Percentiles rank a stretch among this genome's conserved stretches.
phyloP scores from a whole-genome alignment of 2,113 vertebrate species.

The Notothenia coriiceps region DNA sequence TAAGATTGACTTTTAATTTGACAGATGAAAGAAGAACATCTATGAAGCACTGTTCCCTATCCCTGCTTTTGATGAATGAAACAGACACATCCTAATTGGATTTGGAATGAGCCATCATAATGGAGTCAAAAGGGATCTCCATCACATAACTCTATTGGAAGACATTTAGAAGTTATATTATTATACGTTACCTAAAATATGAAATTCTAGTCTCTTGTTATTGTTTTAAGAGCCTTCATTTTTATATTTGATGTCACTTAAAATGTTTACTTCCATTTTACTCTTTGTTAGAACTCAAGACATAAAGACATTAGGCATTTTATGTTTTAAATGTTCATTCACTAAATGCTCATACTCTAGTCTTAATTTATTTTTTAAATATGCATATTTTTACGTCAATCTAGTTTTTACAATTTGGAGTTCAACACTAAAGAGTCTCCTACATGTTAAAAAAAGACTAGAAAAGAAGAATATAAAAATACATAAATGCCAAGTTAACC shows the following conservation, averaged over 20 bases:
- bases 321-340: background rate
- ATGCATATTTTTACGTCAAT: no score
- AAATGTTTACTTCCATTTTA: background rate
- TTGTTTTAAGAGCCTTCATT: no score
- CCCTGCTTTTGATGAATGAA: constrained; percentile 24
- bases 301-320: background rate
- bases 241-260: background rate
- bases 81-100: constrained; percentile 15
- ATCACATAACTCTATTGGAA: background rate
- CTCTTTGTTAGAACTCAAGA: background rate
- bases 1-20: constrained; percentile 7
- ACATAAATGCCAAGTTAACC: no score
- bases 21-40: constrained; percentile 28
- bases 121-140: background rate
- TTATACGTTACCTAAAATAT: background rate
- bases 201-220: background rate
- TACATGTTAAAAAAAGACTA: no score
- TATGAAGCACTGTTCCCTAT: constrained; percentile 31
- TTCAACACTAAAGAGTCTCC: no score
- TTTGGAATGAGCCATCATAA: constrained; percentile 4
- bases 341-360: background rate
- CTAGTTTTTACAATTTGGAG: no score
- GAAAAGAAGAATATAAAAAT: no score
- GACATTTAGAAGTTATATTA: background rate
- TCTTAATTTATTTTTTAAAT: background rate